phyloP scores from a whole-genome alignment of 2,888 invertebrate genomes.

The Osmoderma eremita region DNA sequence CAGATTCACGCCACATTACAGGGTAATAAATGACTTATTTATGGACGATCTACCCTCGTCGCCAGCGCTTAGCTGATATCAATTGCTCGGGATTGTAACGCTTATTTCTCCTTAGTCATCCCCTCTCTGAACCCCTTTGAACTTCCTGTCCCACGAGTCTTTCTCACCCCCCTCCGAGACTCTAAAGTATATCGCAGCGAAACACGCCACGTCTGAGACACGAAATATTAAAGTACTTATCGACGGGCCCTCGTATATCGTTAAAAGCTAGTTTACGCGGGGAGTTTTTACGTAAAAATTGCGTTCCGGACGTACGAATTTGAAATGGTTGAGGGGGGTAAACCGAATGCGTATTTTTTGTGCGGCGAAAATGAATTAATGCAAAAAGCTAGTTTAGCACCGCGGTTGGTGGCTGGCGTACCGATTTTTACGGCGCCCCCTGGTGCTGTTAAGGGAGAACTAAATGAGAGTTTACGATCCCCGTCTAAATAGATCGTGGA shows the following conservation, averaged over 20 bases:
- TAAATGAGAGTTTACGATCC: conserved; percentile 4
- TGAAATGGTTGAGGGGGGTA: not conserved
- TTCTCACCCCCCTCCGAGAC: not conserved
- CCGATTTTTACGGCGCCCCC: conserved; percentile 11
- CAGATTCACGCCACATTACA: conserved; percentile 31
- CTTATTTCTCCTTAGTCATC: not conserved
- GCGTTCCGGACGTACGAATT: too few relatives aligned
- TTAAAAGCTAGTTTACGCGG: not conserved
- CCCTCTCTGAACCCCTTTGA: not conserved
- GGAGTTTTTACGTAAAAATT: not conserved
- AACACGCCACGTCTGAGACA: not conserved
- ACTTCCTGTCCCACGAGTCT: not conserved
- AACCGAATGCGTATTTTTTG: not conserved
- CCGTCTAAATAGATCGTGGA: conserved; percentile 2
- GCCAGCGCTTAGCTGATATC: conserved; percentile 14
- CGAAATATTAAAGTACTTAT: not conserved
- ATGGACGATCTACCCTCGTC: conserved; percentile 22
- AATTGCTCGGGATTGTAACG: conserved; percentile 2
- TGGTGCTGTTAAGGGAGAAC: conserved; percentile 8
- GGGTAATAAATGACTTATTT: conserved; percentile 37
- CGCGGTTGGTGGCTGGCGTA: not conserved
- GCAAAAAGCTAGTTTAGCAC: conserved; percentile 2
- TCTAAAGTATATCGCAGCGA: not conserved
- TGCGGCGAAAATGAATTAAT: not conserved
- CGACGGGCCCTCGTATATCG: not conserved